Base-by-base conservation (phyloP, 2,888 invertebrate species). In the Oligia latruncula region DNA sequence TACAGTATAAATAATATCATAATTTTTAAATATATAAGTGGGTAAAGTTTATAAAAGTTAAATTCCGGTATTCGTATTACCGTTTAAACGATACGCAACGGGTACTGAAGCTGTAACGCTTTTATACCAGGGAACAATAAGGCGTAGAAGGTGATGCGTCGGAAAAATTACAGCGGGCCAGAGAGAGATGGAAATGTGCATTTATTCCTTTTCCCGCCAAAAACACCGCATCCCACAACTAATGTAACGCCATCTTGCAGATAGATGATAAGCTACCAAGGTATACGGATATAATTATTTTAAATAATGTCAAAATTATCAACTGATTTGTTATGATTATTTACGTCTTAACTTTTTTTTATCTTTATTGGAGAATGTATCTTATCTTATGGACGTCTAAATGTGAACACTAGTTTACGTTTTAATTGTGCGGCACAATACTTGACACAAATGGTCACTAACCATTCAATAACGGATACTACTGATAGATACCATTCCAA, bases 41-140 rank as follows among this genome's bases (percentile, higher is more conserved):
- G 20, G 20, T 68, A 60, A 60, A 60, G 58, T 49, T 49, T 49
- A 29, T 5, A 5, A 20, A 20, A 6, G 13, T 35, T 49, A 49
- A 52, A 70, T 23, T 52, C 35, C 6, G 29, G 46, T 49, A 68
- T 49, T 29, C 11, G 9, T 66, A 66, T 9, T 11, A 46, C 46
- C 17, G 23, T 35, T 46, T 46, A 46, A 46, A 11, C 11, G 46
- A 17, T 68, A 68, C 68, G 52, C 67, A 67, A 58, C 13, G 11
- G 55, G 71, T 71, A 23, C 23, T 23, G 46, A 72, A 2, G 0
- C n/a, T 5, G 20, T 40, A n/a, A 20, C 60, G 49, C 17, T 62
- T 60, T 8, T 40, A 20, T 62, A 73, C 49, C 73, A 76, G 60
- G 60, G 49, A n/a, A 73, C n/a, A 49, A 73, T 62, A 40, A 40